Conservation (phyloP, 2,113 vertebrate species). For the Andinoacara biseriatus region DNA sequence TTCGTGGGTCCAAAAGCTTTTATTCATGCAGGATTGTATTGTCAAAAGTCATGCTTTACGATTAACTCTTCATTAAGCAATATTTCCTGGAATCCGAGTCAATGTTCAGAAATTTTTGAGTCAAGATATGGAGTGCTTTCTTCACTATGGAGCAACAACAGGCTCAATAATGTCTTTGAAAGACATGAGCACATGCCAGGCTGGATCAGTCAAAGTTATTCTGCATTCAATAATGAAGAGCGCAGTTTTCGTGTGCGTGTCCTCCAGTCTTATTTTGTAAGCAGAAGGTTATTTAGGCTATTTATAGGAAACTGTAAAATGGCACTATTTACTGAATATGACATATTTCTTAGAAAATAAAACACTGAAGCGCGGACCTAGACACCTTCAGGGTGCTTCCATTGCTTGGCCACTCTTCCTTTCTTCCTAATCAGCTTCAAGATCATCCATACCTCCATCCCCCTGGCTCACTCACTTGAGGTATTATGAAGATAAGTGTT, state of each 20-base stretch:
- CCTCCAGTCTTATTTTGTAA: not conserved
- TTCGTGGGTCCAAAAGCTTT: not conserved
- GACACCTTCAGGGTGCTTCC: too few species aligned
- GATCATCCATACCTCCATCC: too few species aligned
- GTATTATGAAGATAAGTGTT: too few species aligned
- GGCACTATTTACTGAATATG: not conserved
- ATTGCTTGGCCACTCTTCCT: too few species aligned
- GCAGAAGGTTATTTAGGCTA: not conserved
- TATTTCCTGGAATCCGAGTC: not conserved
- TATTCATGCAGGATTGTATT: not conserved
- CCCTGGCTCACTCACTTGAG: too few species aligned
- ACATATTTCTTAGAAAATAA: conserved; percentile 22
- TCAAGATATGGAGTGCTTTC: not conserved
- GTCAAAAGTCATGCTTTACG: not conserved
- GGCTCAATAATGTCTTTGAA: not conserved
- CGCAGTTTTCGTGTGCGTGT: not conserved
- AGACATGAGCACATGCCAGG: not conserved
- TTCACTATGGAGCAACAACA: not conserved
- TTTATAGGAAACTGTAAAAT: not conserved
- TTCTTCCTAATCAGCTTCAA: too few species aligned
- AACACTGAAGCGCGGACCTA: not conserved
- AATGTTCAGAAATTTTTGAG: not conserved
- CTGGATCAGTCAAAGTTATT: not conserved
- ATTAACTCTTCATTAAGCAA: not conserved
- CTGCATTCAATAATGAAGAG: not conserved